phyloP scores from a whole-genome alignment of 2,797 vertebrate genomes.

The Coluber constrictor region DNA sequence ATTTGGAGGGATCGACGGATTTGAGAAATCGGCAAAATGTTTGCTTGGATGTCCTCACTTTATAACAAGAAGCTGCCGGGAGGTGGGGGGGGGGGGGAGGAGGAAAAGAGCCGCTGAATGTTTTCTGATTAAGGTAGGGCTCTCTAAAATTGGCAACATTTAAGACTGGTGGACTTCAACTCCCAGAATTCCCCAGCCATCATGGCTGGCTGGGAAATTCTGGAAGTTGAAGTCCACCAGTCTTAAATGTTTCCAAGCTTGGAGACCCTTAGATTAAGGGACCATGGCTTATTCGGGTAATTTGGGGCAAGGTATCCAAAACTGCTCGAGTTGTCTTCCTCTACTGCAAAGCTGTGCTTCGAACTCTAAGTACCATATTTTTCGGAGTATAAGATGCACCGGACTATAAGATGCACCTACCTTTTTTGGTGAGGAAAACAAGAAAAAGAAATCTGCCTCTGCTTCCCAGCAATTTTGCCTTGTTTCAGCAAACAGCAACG shows the following conservation, averaged over 20 bases:
- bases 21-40: background rate
- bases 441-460: no score
- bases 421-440: no score
- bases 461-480: no score
- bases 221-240: background rate
- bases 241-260: background rate
- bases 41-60: background rate
- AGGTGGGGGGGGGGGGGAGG: no score
- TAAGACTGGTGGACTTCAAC: background rate
- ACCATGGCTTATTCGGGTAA: background rate
- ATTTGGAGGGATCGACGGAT: no score
- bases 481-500: fast-evolving
- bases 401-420: no score
- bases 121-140: background rate
- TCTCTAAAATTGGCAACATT: background rate
- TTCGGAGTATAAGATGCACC: no score
- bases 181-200: background rate
- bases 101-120: background rate
- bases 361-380: background rate
- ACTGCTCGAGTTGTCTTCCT: background rate
- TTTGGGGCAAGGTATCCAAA: background rate
- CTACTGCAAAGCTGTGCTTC: background rate
- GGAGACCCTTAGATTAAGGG: background rate
- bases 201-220: background rate
- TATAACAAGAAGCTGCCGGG: background rate